Percentiles rank a stretch among this genome's conserved stretches.
Evolutionary conservation across 1,140 invertebrate genomes (phyloP).

Genomic region (Saccostrea glomerata): DNA sequence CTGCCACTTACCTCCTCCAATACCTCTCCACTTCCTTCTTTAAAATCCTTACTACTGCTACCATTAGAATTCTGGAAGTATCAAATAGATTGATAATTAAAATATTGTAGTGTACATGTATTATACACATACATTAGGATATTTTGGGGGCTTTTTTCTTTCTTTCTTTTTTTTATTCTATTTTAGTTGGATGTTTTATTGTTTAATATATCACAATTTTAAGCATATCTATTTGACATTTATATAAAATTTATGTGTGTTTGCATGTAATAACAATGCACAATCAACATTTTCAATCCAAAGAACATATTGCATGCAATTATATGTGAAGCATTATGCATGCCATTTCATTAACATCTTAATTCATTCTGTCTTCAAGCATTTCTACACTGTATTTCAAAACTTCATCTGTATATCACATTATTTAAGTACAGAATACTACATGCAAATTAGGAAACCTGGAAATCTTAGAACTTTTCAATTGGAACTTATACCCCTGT

Average conservation of each 20-base stretch:
- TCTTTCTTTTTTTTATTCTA: neutral
- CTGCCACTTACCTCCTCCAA: conserved; percentile 13
- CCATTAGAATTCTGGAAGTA: neutral
- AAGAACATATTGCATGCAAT: conserved; percentile 14
- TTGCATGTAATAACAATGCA: neutral
- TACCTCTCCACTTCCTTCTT: neutral
- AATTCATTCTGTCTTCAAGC: conserved; percentile 6
- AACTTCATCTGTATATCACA: neutral
- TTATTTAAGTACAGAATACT: neutral
- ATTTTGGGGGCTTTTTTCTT: neutral
- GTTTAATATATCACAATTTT: neutral
- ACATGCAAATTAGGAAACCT: neutral
- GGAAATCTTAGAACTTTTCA: neutral
- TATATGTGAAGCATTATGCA: conserved; percentile 7
- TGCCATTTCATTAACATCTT: neutral
- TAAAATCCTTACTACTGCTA: neutral
- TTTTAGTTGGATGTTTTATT: neutral
- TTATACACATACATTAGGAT: conserved; percentile 7
- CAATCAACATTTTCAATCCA: neutral
- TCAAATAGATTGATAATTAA: neutral
- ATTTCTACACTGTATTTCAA: neutral
- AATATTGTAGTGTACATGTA: neutral
- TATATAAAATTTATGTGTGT: neutral
- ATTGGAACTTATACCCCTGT: neutral
- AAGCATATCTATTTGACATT: neutral